These are phyloP conservation scores for pig (Sus scrofa) DNA, from an alignment of 2,113 vertebrate genomes.

Conservation along the genomic window DNA sequence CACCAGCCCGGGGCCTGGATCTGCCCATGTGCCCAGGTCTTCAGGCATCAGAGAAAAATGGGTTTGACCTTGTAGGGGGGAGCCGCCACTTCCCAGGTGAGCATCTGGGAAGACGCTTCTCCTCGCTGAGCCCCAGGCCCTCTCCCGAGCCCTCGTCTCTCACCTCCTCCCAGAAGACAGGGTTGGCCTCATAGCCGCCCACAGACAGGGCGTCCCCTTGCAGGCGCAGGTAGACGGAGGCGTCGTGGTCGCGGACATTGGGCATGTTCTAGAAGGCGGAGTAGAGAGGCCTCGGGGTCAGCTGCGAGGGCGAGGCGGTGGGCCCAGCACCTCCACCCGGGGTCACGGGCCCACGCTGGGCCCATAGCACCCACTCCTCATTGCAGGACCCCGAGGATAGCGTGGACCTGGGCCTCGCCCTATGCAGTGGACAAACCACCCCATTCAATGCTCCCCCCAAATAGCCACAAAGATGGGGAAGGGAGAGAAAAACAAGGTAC, in stretches of 20 bases:
- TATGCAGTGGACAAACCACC: too few relatives aligned
- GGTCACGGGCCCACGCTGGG: accelerated
- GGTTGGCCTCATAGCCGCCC: constrained; percentile 97
- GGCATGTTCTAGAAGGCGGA: constrained; percentile 94
- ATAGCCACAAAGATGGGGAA: accelerated
- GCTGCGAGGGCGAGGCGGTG: accelerated
- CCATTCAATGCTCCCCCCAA: background rate
- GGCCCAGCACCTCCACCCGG: background rate
- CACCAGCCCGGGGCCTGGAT: accelerated
- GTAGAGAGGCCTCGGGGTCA: background rate
- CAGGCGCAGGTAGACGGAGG: constrained; percentile 98
- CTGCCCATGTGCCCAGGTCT: accelerated
- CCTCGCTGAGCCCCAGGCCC: accelerated
- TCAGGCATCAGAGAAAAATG: background rate
- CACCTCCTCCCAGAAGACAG: constrained; percentile 98
- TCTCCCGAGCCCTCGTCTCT: background rate
- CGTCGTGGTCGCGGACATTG: constrained; percentile 97
- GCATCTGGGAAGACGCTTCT: background rate
- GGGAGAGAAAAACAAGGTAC: accelerated
- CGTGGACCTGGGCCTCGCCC: accelerated
- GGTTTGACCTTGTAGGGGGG: background rate
- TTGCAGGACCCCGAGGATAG: background rate
- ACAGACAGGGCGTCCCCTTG: constrained; percentile 99
- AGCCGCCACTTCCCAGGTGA: too few relatives aligned
- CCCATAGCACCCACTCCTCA: accelerated